Evolutionary conservation across 2,888 invertebrate species (phyloP).

Genomic region (Branchinecta sandiegonensis): DNA sequence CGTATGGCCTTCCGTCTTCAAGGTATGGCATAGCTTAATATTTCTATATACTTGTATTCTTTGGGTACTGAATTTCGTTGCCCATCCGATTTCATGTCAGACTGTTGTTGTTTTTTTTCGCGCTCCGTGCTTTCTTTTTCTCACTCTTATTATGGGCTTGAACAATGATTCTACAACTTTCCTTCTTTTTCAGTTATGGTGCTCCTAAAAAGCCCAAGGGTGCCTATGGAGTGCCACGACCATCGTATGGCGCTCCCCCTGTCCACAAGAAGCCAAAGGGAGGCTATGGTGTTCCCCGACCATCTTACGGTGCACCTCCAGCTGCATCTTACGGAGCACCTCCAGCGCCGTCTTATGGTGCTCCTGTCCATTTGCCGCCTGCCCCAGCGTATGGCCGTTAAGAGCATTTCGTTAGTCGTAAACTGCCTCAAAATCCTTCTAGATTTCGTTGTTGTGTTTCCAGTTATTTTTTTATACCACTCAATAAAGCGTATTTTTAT

Average conservation of each 20-base stretch:
- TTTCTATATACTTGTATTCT: too few species aligned
- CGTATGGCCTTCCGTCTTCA: constrained; percentile 12
- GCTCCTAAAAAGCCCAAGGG: constrained; percentile 19
- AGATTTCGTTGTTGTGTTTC: too few species aligned
- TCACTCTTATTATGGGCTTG: too few species aligned
- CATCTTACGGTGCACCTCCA: background rate
- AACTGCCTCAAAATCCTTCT: too few species aligned
- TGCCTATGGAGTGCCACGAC: constrained; percentile 11
- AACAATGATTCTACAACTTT: background rate
- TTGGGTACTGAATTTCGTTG: too few species aligned
- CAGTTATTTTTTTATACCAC: too few species aligned
- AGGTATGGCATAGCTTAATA: background rate
- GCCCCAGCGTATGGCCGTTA: background rate
- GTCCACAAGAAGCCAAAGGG: background rate
- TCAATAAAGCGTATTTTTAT: too few species aligned
- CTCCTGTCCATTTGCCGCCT: background rate
- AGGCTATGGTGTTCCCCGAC: constrained; percentile 1
- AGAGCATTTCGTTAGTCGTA: background rate
- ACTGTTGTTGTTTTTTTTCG: too few species aligned
- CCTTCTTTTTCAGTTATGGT: constrained; percentile 16
- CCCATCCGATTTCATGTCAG: too few species aligned
- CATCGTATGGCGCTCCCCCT: background rate
- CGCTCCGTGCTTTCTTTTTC: too few species aligned
- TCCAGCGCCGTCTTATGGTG: background rate
- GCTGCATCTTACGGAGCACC: background rate